Conservation (phyloP, 64 coral and sea anemone genomes). For the Trachythela sp. region DNA sequence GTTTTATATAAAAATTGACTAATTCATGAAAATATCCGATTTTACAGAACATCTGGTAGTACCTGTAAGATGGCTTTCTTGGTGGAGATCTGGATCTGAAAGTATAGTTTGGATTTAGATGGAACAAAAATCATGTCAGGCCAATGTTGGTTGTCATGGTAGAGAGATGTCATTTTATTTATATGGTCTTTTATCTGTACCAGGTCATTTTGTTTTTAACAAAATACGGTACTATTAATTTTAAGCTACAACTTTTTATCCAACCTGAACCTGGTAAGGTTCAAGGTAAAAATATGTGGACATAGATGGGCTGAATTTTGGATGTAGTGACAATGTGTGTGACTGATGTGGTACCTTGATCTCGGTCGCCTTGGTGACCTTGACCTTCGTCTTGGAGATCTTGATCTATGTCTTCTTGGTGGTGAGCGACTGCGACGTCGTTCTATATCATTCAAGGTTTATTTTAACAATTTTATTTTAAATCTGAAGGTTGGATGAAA, state of each 20-base stretch:
- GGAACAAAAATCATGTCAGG: background rate
- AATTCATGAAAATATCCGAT: background rate
- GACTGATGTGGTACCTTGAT: too few species aligned
- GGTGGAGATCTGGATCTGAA: background rate
- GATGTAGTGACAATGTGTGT: background rate
- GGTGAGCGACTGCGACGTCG: conserved; percentile 80
- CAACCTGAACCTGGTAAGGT: too few species aligned
- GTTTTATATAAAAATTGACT: too few species aligned
- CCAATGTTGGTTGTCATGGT: too few species aligned
- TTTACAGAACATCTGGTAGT: background rate
- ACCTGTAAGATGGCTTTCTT: background rate
- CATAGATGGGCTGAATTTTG: too few species aligned
- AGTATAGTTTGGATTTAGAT: background rate
- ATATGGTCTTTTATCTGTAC: too few species aligned
- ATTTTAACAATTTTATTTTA: background rate
- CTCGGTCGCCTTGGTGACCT: conserved; percentile 28
- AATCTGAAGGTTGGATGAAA: background rate
- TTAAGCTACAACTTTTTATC: too few species aligned
- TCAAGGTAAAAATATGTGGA: too few species aligned
- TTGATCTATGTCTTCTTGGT: conserved; percentile 65
- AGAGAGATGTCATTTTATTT: too few species aligned
- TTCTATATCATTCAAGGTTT: background rate
- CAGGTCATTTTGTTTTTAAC: too few species aligned
- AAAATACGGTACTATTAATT: too few species aligned
- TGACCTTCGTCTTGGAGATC: conserved; percentile 78